Percentiles rank a stretch among this genome's conserved stretches.
phyloP scores from a whole-genome alignment of 2,888 invertebrate species.

The Drosophila ochracea region DNA sequence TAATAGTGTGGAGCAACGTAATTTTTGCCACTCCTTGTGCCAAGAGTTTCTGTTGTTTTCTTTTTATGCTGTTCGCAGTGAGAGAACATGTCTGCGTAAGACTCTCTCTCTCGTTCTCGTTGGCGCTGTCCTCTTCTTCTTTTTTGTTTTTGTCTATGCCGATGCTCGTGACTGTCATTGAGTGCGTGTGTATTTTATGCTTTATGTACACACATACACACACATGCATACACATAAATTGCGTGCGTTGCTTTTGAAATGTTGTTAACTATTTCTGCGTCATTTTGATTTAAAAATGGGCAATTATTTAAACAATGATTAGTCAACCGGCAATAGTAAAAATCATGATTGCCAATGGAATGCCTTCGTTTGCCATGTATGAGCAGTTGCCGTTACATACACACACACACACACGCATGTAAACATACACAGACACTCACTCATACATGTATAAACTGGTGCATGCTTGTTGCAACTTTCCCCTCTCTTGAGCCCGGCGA shows the following conservation, averaged over 20 bases:
- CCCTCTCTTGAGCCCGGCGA: constrained; percentile 42
- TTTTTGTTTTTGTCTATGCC: constrained; percentile 10
- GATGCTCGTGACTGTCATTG: constrained; percentile 21
- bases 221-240: constrained; percentile 8
- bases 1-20: constrained; percentile 30
- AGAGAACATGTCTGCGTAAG: constrained; percentile 51
- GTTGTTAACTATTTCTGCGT: constrained; percentile 61
- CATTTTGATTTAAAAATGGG: constrained; percentile 69
- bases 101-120: constrained; percentile 40
- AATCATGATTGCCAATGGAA: constrained; percentile 53
- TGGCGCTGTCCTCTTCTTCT: constrained; percentile 15
- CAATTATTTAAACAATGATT: constrained; percentile 72
- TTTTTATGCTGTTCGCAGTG: constrained; percentile 26
- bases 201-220: not conserved
- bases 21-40: constrained; percentile 55
- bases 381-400: constrained; percentile 61
- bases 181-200: constrained; percentile 18
- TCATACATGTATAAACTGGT: not conserved
- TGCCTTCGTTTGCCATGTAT: constrained; percentile 60
- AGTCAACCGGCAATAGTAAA: constrained; percentile 68
- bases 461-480: constrained; percentile 46
- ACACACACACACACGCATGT: constrained; percentile 21
- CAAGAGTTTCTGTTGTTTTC: constrained; percentile 36
- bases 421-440: not conserved
- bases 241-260: constrained; percentile 41